Conservation (phyloP, 2,113 vertebrate species). For the Ammodramus savannarum region DNA sequence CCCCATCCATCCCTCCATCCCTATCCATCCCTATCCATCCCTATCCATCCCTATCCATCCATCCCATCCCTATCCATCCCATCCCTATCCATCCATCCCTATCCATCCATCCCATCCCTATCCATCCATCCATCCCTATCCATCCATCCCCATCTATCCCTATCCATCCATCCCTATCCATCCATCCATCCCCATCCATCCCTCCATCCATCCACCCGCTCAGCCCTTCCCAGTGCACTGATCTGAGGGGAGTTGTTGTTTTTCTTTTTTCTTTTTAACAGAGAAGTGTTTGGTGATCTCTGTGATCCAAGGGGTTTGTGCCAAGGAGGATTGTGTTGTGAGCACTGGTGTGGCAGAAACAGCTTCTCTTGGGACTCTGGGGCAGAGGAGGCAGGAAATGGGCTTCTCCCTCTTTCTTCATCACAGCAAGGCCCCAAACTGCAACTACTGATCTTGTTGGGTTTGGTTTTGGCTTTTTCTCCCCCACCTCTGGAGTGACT, state of each 20-base stretch:
- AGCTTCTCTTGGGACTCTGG: neutral
- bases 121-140: accelerated
- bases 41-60: no score
- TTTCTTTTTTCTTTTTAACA: no score
- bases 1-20: neutral
- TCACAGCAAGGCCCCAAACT: neutral
- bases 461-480: neutral
- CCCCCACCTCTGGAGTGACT: neutral
- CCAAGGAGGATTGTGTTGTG: neutral
- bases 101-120: neutral
- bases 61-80: no score
- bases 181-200: no score
- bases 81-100: neutral
- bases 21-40: no score
- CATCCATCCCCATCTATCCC: no score
- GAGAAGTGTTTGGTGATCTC: neutral
- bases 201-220: no score
- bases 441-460: neutral
- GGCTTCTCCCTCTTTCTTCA: neutral
- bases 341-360: neutral
- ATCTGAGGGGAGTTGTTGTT: neutral
- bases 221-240: neutral
- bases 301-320: neutral
- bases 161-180: neutral
- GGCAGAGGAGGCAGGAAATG: neutral